Evolutionary conservation across 2,888 invertebrate genomes (phyloP).

Genomic region (Andrena trimmerana): DNA sequence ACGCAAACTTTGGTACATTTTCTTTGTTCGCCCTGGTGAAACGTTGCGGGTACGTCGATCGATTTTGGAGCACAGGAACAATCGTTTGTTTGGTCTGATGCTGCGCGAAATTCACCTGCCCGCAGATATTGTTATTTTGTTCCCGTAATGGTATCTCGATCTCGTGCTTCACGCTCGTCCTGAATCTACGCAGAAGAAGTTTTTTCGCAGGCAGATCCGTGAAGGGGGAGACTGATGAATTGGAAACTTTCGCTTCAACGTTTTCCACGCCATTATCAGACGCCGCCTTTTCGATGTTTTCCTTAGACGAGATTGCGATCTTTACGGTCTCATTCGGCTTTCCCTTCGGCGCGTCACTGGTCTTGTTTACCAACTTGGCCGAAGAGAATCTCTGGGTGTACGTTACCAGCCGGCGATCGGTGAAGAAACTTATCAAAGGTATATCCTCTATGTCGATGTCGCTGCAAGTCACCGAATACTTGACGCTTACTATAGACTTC

Average conservation of each 20-base stretch:
- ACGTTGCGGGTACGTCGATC: background rate
- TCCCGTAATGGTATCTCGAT: conserved; percentile 11
- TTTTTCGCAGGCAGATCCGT: conserved; percentile 50
- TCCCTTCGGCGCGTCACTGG: background rate
- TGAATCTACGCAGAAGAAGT: conserved; percentile 45
- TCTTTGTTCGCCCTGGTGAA: conserved; percentile 14
- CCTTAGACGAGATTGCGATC: conserved; percentile 10
- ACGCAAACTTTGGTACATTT: conserved; percentile 4
- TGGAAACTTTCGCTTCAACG: conserved; percentile 9
- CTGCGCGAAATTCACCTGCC: background rate
- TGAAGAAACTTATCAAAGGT: conserved; percentile 46
- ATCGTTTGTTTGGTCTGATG: background rate
- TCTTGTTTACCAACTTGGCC: background rate
- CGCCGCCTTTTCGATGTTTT: background rate
- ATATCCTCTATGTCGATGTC: conserved; percentile 35
- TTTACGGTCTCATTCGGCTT: background rate
- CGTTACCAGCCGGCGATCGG: conserved; percentile 2
- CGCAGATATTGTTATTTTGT: conserved; percentile 8
- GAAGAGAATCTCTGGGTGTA: background rate
- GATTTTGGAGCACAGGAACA: background rate
- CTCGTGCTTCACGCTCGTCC: background rate
- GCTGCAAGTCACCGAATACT: conserved; percentile 23
- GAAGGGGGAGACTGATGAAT: background rate
- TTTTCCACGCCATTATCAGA: background rate
- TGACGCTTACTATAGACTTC: background rate